Evolutionary conservation across 1,140 invertebrate genomes (phyloP).

Genomic region (Zaprionus vittiger): DNA sequence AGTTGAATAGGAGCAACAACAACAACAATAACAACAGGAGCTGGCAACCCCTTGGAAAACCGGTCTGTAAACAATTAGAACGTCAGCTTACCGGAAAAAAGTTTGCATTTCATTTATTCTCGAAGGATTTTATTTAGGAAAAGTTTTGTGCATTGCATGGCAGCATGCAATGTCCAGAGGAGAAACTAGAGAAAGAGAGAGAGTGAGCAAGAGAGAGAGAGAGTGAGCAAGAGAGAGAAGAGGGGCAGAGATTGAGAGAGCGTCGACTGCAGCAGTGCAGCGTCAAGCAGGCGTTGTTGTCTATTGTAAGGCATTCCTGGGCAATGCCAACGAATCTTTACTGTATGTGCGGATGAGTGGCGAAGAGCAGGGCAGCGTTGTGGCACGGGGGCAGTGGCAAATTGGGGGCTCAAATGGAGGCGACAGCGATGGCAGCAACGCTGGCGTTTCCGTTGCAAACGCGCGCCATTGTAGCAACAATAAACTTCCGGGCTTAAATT

Average conservation of each 20-base stretch:
- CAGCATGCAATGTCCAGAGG: conserved; percentile 37
- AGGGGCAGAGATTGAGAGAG: background rate
- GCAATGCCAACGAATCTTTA: conserved; percentile 42
- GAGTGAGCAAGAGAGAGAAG: background rate
- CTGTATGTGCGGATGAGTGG: conserved; percentile 7
- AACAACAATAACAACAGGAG: conserved; percentile 10
- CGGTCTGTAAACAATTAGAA: conserved; percentile 75
- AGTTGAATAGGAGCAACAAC: conserved; percentile 42
- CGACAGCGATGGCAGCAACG: conserved; percentile 27
- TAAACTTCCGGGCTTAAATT: conserved; percentile 80
- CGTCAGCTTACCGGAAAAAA: conserved; percentile 80
- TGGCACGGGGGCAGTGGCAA: too few relatives aligned
- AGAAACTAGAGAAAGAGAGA: background rate
- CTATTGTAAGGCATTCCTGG: conserved; percentile 41
- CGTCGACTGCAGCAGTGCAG: conserved; percentile 6
- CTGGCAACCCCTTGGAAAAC: conserved; percentile 31
- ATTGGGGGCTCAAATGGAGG: background rate
- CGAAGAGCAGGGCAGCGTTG: too few relatives aligned
- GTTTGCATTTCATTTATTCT: conserved; percentile 81
- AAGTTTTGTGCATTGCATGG: conserved; percentile 48
- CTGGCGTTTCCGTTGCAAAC: conserved; percentile 54
- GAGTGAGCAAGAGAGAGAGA: background rate
- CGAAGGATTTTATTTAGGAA: conserved; percentile 72
- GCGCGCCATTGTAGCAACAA: conserved; percentile 68
- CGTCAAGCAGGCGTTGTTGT: conserved; percentile 1